Evolutionary conservation across 1,140 invertebrate genomes (phyloP).

Genomic region (Chymomyza costata): DNA sequence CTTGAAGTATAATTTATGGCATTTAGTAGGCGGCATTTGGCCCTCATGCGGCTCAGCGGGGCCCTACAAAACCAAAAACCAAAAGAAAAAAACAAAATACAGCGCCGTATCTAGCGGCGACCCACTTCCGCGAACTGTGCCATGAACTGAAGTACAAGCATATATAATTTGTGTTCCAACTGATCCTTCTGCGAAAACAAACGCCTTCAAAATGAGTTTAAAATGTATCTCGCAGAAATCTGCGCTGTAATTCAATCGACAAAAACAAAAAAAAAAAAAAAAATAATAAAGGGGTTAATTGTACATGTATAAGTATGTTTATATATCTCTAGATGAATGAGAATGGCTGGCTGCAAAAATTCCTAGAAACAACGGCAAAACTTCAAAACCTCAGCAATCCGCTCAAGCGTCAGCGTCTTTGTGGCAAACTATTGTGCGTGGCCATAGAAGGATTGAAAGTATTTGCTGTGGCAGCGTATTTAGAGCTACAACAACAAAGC

Average conservation of each 20-base stretch:
- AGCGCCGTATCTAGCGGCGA: no score
- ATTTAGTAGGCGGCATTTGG: neutral
- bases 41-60: constrained; percentile 9
- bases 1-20: constrained; percentile 25
- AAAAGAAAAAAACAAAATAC: no score
- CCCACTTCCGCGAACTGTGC: constrained; percentile 25
- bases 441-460: constrained; percentile 30
- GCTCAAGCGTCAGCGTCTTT: neutral
- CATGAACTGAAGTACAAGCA: no score
- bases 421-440: constrained; percentile 41
- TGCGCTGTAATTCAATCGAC: constrained; percentile 58
- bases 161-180: constrained; percentile 2
- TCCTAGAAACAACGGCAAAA: constrained; percentile 39
- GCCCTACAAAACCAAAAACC: no score
- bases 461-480: constrained; percentile 56
- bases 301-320: constrained; percentile 2
- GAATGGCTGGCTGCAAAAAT: constrained; percentile 4
- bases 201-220: constrained; percentile 10
- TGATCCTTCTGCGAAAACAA: constrained; percentile 17
- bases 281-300: no score
- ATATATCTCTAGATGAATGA: no score
- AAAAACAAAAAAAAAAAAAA: no score
- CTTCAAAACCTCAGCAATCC: neutral
- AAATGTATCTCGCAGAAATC: neutral
- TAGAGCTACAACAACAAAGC: constrained; percentile 22